A percentile compares a stretch with the other conserved stretches of the same genome.
phyloP scores from a whole-genome alignment of 2,113 vertebrate genomes.

The Astatoreochromis straeleni region DNA sequence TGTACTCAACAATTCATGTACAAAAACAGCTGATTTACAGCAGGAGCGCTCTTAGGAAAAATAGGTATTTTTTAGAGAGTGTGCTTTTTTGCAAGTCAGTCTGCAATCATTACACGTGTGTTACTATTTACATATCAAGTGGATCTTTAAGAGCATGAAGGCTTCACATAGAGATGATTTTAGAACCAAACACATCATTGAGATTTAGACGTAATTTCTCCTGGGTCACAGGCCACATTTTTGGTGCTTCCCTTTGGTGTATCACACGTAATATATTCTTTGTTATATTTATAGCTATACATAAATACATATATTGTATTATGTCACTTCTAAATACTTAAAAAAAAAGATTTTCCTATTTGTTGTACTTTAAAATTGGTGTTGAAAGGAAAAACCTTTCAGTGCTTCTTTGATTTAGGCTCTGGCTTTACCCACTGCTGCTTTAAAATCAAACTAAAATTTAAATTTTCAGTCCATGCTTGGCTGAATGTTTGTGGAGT shows the following conservation, averaged over 20 bases:
- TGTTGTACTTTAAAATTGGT: neutral
- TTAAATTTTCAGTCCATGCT: neutral
- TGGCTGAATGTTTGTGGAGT: neutral
- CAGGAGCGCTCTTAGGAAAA: accelerated
- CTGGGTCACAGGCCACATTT: neutral
- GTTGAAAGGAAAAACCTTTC: neutral
- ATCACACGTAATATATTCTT: accelerated
- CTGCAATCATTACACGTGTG: neutral
- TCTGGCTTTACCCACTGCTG: neutral
- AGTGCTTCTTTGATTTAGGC: neutral
- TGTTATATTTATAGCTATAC: neutral
- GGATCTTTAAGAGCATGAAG: neutral
- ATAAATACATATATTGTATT: neutral
- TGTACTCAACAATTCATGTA: neutral
- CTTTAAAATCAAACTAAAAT: neutral
- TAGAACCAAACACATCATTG: neutral
- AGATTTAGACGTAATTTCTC: neutral
- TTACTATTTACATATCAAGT: neutral
- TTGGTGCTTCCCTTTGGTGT: neutral
- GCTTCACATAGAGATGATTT: neutral
- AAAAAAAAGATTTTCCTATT: neutral
- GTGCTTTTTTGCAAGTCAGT: neutral
- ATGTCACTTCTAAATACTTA: neutral
- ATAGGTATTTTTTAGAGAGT: neutral
- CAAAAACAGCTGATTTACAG: neutral